Base-by-base conservation (phyloP, 2,888 invertebrate species). In the Drosophila paracracens region DNA sequence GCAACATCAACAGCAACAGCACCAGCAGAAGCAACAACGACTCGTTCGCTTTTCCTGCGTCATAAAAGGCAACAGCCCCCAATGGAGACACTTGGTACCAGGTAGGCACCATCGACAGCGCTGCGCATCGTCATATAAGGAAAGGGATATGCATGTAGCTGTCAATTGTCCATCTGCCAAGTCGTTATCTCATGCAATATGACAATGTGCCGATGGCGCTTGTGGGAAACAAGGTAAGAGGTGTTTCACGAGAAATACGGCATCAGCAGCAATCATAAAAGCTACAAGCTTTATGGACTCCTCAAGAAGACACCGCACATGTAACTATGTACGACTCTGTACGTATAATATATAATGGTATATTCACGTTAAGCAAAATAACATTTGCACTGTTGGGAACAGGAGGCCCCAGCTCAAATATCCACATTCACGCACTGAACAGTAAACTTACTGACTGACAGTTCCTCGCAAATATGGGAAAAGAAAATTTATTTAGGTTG, bases 141-240 rank as follows among this genome's bases (percentile, higher is more conserved):
- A 71, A 76, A 53, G 70, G 76, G 75, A 80, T 75, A 80, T 68
- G 69, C 71, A 78, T 63, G 75, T 76, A 60, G 67, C 54, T 73
- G 67, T 56, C 74, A 52, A 29, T 62, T 75, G 85, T 88, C 88
- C 79, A 85, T 79, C 77, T 74, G 67, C 46, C 73, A 79, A 69
- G 71, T 77, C 69, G 78, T 83, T 86, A 86, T 83, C 86, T 82
- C 57, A 46, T 76, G 81, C 83, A 85, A 82, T 83, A 86, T 83
- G 88, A 88, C 86, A 88, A 88, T 85, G 77, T 72, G 72, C 76
- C 79, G 70, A 58, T 64, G 63, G 72, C 76, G 63, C 62, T 70
- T 51, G 58, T 66, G 68, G 67, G 63, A 67, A 63, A 62, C 29
- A 35, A 43, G 46, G 43, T 38, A 40, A 50, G 46, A 54, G 60